Evolutionary conservation across 2,113 vertebrate species (phyloP).

Genomic region (Microtus oregoni): DNA sequence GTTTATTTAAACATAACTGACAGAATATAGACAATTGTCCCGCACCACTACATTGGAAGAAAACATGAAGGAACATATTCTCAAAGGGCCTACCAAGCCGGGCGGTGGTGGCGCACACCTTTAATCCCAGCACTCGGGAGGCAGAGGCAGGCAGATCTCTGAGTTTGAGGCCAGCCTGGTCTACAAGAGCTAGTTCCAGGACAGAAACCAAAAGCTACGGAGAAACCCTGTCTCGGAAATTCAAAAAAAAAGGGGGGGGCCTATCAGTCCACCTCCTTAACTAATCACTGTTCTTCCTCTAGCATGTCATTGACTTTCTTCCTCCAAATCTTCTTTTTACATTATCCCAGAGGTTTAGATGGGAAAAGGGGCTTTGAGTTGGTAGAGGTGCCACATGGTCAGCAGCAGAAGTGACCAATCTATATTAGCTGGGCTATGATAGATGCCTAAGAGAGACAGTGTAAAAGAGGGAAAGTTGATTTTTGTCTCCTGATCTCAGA

Average conservation of each 20-base stretch:
- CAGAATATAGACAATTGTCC: too few relatives aligned
- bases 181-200: too few relatives aligned
- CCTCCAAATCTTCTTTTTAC: neutral
- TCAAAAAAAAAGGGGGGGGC: too few relatives aligned
- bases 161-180: too few relatives aligned
- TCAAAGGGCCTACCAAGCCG: neutral
- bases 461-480: neutral
- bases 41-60: neutral
- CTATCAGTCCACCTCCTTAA: neutral
- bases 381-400: too few relatives aligned
- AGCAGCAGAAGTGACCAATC: neutral
- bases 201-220: too few relatives aligned
- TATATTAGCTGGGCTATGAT: accelerated
- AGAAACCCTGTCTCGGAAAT: too few relatives aligned
- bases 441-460: neutral
- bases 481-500: neutral
- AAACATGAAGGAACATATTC: neutral
- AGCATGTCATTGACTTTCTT: neutral
- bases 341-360: neutral
- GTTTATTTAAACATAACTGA: too few relatives aligned
- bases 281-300: neutral
- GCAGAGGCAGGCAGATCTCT: too few relatives aligned
- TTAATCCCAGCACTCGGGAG: too few relatives aligned
- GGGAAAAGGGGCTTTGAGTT: neutral
- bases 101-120: too few relatives aligned